phyloP scores from a whole-genome alignment of 1,140 invertebrate species.

The Eurosta solidaginis region DNA sequence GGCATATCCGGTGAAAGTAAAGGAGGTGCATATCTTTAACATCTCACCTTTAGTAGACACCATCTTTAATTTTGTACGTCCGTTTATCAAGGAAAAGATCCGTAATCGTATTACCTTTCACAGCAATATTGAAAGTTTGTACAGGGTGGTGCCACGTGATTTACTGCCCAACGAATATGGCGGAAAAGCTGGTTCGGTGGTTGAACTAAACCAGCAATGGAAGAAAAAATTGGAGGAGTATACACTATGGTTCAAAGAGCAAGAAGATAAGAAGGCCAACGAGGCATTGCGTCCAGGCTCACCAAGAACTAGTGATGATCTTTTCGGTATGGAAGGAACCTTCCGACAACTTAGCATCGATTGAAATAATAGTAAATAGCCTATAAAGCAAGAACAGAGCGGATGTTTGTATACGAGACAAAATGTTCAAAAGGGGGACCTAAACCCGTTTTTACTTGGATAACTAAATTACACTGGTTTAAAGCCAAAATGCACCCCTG shows the following conservation, averaged over 20 bases:
- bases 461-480: too few relatives aligned
- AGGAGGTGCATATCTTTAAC: slow-evolving; percentile 84
- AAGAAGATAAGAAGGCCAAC: slow-evolving; percentile 74
- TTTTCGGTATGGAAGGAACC: slow-evolving; percentile 82
- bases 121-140: slow-evolving; percentile 72
- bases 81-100: slow-evolving; percentile 85
- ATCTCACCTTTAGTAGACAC: slow-evolving; percentile 79
- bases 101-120: slow-evolving; percentile 80
- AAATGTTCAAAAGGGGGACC: background rate
- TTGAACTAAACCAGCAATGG: slow-evolving; percentile 75
- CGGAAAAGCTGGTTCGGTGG: slow-evolving; percentile 72
- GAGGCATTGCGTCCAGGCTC: slow-evolving; percentile 74
- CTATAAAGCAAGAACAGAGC: background rate
- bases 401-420: background rate
- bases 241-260: slow-evolving; percentile 74
- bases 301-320: slow-evolving; percentile 78
- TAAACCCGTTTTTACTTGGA: background rate
- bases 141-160: slow-evolving; percentile 76
- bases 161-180: slow-evolving; percentile 81
- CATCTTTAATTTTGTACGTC: slow-evolving; percentile 81
- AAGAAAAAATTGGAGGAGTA: slow-evolving; percentile 74
- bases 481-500: too few relatives aligned
- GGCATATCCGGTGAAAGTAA: slow-evolving; percentile 83
- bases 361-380: slow-evolving; percentile 58
- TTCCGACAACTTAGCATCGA: slow-evolving; percentile 80